Base-by-base conservation (phyloP, 1,140 invertebrate genomes). In the Bombus impatiens region DNA sequence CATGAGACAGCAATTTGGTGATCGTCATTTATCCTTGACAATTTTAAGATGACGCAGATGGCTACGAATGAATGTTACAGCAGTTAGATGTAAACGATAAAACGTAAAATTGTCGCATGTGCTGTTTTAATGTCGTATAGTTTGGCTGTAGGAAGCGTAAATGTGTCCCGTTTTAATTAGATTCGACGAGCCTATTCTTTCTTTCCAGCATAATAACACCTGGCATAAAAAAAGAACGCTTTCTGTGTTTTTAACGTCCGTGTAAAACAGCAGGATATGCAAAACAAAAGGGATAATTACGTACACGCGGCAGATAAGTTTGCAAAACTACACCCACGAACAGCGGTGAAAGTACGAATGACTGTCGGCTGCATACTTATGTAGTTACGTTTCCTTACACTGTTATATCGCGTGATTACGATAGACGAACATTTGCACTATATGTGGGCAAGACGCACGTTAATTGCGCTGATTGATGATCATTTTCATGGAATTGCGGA, bases 281-380 rank as follows among this genome's bases (percentile, higher is more conserved):
- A 13, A 47, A 57, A 78, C 77, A 80, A 85, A 79, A 80, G 68
- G 53, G 57, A 72, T 89, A 89, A 89, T 89, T 89, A 79, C 75
- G 68, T 68, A 65, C 44, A 76, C n/a, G 81, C 59, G 78, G 68
- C 68, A 86, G 82, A 89, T 88, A 83, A 78, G 84, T 80, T 87
- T 53, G 78, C 79, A 79, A 90, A 84, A 82, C 82, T 90, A 89
- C 88, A 90, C 89, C 89, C 88, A 90, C 89, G 89, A 90, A 37
- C 57, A 53, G 80, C 62, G 82, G 89, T 90, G 89, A 90, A 90
- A 90, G 89, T 90, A 90, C 86, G 87, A 90, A 88, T 88, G 88
- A 90, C 83, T 82, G 86, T 59, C 72, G 82, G 44, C 79, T 88
- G 89, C 88, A 90, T 90, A 86, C 88, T 90, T 90, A 90, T 90